Conservation (phyloP, 2,888 invertebrate genomes). For the Chydorus sphaericus region DNA sequence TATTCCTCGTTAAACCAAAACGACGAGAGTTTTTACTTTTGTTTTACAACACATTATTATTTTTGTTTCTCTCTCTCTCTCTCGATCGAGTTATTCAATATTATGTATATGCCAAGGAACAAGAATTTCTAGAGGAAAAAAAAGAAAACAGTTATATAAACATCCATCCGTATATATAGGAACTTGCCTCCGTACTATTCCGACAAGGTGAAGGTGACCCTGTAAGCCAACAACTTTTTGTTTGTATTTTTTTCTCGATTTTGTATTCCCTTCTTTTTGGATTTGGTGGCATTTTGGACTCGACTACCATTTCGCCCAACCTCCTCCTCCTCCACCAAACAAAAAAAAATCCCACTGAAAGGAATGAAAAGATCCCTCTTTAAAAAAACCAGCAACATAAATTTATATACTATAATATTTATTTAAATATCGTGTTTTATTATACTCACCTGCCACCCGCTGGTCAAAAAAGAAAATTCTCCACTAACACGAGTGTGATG, state of each 20-base stretch:
- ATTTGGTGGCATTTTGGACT: too few relatives aligned
- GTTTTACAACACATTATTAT: neutral
- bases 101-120: neutral
- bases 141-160: neutral
- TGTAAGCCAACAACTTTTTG: conserved; percentile 42
- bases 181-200: conserved; percentile 61
- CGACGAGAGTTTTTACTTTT: neutral
- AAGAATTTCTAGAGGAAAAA: neutral
- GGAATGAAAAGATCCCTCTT: too few relatives aligned
- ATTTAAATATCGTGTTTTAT: too few relatives aligned
- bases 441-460: too few relatives aligned
- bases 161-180: conserved; percentile 29
- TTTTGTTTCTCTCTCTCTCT: neutral
- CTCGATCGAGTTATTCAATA: neutral
- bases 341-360: too few relatives aligned
- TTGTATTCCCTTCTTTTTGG: too few relatives aligned
- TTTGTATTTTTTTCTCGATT: neutral
- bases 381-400: too few relatives aligned
- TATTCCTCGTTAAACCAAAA: neutral
- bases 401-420: too few relatives aligned
- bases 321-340: too few relatives aligned
- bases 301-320: too few relatives aligned
- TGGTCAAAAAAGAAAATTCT: too few relatives aligned
- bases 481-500: too few relatives aligned
- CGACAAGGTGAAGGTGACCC: conserved; percentile 70